Conservation (phyloP, 2,888 invertebrate genomes). For the Archaeoteleia sp. region DNA sequence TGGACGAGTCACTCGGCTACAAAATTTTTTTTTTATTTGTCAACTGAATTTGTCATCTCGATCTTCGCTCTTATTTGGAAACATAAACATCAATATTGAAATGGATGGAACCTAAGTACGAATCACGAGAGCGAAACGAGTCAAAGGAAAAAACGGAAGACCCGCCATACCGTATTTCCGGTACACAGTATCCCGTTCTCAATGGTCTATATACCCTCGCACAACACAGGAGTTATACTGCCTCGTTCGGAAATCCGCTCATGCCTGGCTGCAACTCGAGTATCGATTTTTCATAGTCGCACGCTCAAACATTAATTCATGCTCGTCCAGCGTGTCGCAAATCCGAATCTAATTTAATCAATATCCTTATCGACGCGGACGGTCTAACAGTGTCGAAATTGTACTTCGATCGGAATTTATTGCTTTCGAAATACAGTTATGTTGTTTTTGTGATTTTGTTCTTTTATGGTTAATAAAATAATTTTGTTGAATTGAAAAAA, state of each 20-base stretch:
- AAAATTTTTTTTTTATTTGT: too few species aligned
- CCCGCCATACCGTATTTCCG: constrained; percentile 46
- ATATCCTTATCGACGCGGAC: constrained; percentile 11
- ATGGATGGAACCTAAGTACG: too few species aligned
- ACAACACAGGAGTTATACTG: constrained; percentile 24
- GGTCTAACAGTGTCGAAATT: not conserved
- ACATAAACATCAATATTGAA: too few species aligned
- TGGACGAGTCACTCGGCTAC: too few species aligned
- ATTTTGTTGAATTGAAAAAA: too few species aligned
- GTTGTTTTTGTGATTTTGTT: too few species aligned
- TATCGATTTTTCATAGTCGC: constrained; percentile 45
- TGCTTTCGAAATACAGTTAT: constrained; percentile 9
- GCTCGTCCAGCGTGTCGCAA: constrained; percentile 31
- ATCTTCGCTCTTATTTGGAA: too few species aligned
- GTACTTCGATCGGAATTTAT: not conserved
- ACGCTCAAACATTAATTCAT: constrained; percentile 36
- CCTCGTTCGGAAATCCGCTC: constrained; percentile 51
- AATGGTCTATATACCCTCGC: constrained; percentile 19
- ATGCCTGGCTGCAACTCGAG: constrained; percentile 36
- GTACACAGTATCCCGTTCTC: constrained; percentile 43
- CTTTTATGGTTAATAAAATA: too few species aligned
- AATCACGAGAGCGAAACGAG: too few species aligned
- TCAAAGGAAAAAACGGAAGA: constrained; percentile 35
- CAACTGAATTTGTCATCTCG: too few species aligned
- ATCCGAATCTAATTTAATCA: constrained; percentile 26